phyloP scores from a whole-genome alignment of 2,888 invertebrate species.

The Buathra laborator region DNA sequence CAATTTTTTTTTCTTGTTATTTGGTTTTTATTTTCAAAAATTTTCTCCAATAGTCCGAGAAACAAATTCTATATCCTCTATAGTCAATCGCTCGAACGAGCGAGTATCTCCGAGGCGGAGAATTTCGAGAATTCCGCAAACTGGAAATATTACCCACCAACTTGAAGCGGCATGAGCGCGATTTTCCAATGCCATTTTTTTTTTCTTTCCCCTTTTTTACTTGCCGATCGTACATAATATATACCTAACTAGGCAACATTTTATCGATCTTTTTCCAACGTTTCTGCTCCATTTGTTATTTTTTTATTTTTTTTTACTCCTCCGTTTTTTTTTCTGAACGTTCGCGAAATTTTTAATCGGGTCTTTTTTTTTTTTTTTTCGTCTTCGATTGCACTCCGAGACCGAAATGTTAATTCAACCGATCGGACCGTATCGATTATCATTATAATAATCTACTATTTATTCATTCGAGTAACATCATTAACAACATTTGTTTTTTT shows the following conservation, averaged over 20 bases:
- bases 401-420: constrained; percentile 63
- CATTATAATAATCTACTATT: constrained; percentile 71
- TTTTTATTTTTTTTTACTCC: constrained; percentile 49
- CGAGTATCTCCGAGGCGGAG: constrained; percentile 33
- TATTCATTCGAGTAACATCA: constrained; percentile 80
- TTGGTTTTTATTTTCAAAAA: constrained; percentile 50
- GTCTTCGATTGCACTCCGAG: constrained; percentile 40
- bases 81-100: constrained; percentile 33
- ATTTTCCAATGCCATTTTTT: constrained; percentile 60
- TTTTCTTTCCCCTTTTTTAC: constrained; percentile 14
- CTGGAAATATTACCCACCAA: constrained; percentile 75
- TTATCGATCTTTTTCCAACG: constrained; percentile 74
- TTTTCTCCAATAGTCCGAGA: constrained; percentile 60
- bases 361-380: constrained; percentile 32
- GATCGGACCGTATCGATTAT: constrained; percentile 68
- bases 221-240: constrained; percentile 48
- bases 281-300: constrained; percentile 62
- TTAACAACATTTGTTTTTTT: constrained; percentile 80
- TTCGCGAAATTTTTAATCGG: constrained; percentile 35
- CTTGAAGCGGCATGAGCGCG: constrained; percentile 73
- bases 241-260: constrained; percentile 75
- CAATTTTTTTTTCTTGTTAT: constrained; percentile 58
- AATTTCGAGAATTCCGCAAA: constrained; percentile 63
- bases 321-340: constrained; percentile 38
- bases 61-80: constrained; percentile 58